phyloP scores from a whole-genome alignment of 2,888 invertebrate species.

The Dromius quadrimaculatus region DNA sequence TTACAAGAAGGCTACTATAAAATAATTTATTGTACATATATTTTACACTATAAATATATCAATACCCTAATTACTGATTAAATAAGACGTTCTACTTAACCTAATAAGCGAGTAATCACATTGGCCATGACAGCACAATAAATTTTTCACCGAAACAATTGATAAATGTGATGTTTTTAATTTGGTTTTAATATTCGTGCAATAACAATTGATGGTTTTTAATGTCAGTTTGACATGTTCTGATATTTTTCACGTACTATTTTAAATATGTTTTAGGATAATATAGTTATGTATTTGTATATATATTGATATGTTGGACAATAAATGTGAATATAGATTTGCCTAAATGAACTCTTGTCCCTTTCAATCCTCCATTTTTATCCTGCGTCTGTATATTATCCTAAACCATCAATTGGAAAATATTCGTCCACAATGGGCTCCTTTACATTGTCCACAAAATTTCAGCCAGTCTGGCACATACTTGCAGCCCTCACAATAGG shows the following conservation, averaged over 20 bases:
- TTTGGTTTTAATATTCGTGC: constrained; percentile 19
- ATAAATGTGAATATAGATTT: constrained; percentile 52
- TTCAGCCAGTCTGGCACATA: no score
- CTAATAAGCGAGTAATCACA: constrained; percentile 35
- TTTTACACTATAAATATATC: constrained; percentile 47
- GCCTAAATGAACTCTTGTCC: not conserved
- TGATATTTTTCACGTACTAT: constrained; percentile 52
- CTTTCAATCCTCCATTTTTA: not conserved
- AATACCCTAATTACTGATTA: constrained; percentile 36
- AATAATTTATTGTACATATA: constrained; percentile 49
- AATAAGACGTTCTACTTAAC: constrained; percentile 31
- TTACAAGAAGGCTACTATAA: no score
- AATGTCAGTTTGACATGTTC: constrained; percentile 30
- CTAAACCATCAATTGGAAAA: no score
- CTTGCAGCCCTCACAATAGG: no score
- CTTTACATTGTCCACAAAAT: no score
- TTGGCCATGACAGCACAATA: constrained; percentile 51
- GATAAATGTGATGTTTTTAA: constrained; percentile 25
- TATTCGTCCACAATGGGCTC: no score
- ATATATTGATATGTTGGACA: constrained; percentile 51
- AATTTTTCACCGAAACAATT: constrained; percentile 36
- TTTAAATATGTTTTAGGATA: constrained; percentile 46
- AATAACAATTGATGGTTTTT: constrained; percentile 22
- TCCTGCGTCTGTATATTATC: no score
- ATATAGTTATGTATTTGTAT: constrained; percentile 51